These are phyloP conservation scores for Bombyx mori DNA, from an alignment of 1,140 invertebrate species.

Conservation along the genomic window ASM3026992v2 NC_085114.1:10045501-10046000, in stretches of 20 bases:
- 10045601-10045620: conserved; percentile 56
- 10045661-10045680: conserved; percentile 27
- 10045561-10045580: conserved; percentile 31
- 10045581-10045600: conserved; percentile 51
- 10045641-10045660: conserved; percentile 36
- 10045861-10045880: too few relatives aligned
- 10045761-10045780: conserved; percentile 14
- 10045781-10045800: conserved; percentile 24
- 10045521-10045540: conserved; percentile 33
- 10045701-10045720: conserved; percentile 21
- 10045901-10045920: too few relatives aligned
- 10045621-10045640: conserved; percentile 31
- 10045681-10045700: conserved; percentile 21
- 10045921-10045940: too few relatives aligned
- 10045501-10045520: conserved; percentile 39
- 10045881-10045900: too few relatives aligned
- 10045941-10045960: too few relatives aligned
- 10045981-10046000: too few relatives aligned
- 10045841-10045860: too few relatives aligned
- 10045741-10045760: conserved; percentile 25
- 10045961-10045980: too few relatives aligned
- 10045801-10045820: conserved; percentile 3
- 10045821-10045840: too few relatives aligned
- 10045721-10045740: conserved; percentile 22
- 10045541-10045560: conserved; percentile 43